phyloP scores from a whole-genome alignment of 2,888 invertebrate genomes.

The Hirtodrosophila trivittata region DNA sequence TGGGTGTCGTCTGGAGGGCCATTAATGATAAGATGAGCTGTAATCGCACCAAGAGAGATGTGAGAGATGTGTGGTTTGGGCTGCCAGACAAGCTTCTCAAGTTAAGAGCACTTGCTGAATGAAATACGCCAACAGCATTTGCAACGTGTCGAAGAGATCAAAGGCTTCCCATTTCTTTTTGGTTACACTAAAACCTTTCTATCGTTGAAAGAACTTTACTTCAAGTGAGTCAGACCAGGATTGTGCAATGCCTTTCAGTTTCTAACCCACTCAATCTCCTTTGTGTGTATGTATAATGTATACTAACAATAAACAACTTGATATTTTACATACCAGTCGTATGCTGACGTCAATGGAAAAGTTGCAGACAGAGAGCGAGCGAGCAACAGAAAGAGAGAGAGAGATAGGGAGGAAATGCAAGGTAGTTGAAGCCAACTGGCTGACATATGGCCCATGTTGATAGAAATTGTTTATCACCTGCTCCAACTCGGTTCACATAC shows the following conservation, averaged over 20 bases:
- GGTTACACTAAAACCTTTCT: no score
- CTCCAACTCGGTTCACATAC: slow-evolving; percentile 22
- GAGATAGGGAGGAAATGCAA: neutral
- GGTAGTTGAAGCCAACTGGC: slow-evolving; percentile 46
- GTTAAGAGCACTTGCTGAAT: slow-evolving; percentile 3
- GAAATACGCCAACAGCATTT: slow-evolving; percentile 5
- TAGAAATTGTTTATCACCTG: slow-evolving; percentile 65
- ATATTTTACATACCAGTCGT: neutral
- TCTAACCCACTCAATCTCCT: no score
- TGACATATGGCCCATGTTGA: slow-evolving; percentile 62
- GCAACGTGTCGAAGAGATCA: neutral
- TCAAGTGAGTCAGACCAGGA: no score
- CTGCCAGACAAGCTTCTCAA: neutral
- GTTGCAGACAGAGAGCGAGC: neutral
- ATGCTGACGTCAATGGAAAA: slow-evolving; percentile 42
- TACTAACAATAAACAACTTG: neutral
- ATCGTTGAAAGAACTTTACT: no score
- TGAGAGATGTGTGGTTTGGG: slow-evolving; percentile 8
- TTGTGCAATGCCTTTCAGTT: no score
- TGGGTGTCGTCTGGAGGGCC: slow-evolving; percentile 30
- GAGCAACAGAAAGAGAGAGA: neutral
- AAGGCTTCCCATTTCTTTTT: no score
- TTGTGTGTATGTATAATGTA: no score
- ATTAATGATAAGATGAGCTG: slow-evolving; percentile 44
- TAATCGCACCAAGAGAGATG: no score